phyloP scores from a whole-genome alignment of 2,113 vertebrate genomes.

The Notiomystis cincta region DNA sequence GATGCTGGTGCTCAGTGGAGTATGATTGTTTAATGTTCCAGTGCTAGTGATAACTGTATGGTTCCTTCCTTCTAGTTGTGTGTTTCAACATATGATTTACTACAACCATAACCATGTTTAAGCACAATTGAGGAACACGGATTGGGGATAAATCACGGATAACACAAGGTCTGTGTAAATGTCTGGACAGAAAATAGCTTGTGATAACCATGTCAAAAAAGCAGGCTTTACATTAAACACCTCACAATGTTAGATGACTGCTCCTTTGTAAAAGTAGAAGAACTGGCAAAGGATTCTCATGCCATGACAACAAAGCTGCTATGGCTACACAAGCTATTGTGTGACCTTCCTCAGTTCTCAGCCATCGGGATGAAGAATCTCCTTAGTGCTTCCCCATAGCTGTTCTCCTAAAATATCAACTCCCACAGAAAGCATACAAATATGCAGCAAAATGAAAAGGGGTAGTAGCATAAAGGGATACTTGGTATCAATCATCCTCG shows the following conservation, averaged over 20 bases:
- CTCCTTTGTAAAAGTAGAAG: conserved; percentile 33
- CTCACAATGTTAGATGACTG: conserved; percentile 42
- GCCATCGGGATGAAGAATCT: neutral
- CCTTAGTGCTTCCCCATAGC: neutral
- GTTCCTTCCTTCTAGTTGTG: neutral
- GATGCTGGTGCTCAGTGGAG: neutral
- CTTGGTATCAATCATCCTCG: conserved; percentile 42
- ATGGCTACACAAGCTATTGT: conserved; percentile 42
- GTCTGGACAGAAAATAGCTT: conserved; percentile 52
- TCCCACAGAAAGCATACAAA: neutral
- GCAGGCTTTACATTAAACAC: conserved; percentile 17
- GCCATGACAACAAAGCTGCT: conserved; percentile 60
- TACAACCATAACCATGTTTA: conserved; percentile 20
- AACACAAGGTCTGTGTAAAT: conserved; percentile 37
- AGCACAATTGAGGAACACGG: neutral
- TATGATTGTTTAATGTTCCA: conserved; percentile 38
- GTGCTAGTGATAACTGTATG: neutral
- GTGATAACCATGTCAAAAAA: conserved; percentile 51
- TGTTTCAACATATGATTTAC: conserved; percentile 37
- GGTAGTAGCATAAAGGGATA: neutral
- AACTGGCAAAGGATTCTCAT: conserved; percentile 2
- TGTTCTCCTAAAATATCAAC: neutral
- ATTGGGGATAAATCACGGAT: conserved; percentile 31
- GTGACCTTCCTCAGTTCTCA: conserved; percentile 29
- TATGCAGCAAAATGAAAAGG: neutral